A percentile compares a stretch with the other conserved stretches of the same genome.
Conservation (phyloP, 2,113 vertebrate genomes). For the Sorex araneus region DNA sequence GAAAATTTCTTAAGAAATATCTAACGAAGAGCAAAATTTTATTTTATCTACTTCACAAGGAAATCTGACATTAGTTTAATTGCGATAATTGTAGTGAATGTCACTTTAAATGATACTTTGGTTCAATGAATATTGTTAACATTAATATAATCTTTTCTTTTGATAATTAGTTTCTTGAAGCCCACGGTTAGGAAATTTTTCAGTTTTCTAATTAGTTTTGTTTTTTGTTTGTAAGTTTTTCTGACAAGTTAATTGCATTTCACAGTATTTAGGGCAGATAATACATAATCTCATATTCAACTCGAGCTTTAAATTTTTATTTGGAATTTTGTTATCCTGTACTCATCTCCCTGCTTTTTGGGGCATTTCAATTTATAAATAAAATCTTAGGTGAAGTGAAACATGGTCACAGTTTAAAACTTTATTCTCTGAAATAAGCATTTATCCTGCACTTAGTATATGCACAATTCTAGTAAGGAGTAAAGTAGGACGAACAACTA, state of each 20-base stretch:
- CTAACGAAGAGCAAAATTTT: slow-evolving; percentile 73
- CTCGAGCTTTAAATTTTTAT: slow-evolving; percentile 62
- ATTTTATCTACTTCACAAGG: slow-evolving; percentile 71
- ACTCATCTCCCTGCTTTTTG: slow-evolving; percentile 4
- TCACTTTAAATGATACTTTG: slow-evolving; percentile 67
- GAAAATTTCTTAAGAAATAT: slow-evolving; percentile 75
- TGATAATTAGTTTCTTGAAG: slow-evolving; percentile 81
- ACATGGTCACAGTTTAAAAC: neutral
- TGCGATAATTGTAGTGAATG: slow-evolving; percentile 67
- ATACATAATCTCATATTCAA: slow-evolving; percentile 1
- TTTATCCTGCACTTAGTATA: neutral
- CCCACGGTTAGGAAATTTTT: slow-evolving; percentile 68
- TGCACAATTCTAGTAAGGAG: neutral
- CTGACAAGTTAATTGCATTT: slow-evolving; percentile 73
- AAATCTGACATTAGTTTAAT: slow-evolving; percentile 66
- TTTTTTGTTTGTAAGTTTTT: slow-evolving; percentile 65
- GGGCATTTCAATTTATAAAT: slow-evolving; percentile 55
- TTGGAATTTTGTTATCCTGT: slow-evolving; percentile 52
- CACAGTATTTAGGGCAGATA: slow-evolving; percentile 57
- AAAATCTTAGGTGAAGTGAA: slow-evolving; percentile 50
- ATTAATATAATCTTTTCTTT: slow-evolving; percentile 71
- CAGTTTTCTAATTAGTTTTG: slow-evolving; percentile 77
- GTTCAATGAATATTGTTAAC: slow-evolving; percentile 56
- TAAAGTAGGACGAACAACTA: neutral
- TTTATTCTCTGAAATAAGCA: neutral